phyloP scores from a whole-genome alignment of 2,113 vertebrate genomes.

The Gymnarchus niloticus region DNA sequence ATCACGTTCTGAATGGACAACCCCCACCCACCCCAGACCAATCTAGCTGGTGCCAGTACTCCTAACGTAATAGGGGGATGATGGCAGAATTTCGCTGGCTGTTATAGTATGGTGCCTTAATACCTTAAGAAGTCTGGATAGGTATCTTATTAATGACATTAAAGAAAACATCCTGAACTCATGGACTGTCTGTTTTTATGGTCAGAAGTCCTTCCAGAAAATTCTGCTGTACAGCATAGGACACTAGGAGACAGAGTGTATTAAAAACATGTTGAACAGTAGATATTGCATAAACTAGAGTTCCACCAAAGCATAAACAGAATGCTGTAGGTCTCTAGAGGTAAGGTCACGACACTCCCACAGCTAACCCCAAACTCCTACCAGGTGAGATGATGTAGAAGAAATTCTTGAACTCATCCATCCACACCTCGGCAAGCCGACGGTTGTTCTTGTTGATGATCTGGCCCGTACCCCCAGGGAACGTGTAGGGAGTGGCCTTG shows the following conservation, averaged over 20 bases:
- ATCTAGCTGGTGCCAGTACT: neutral
- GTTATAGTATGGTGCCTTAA: neutral
- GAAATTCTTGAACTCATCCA: slow-evolving; percentile 99
- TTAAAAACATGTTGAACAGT: neutral
- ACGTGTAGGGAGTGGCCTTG: slow-evolving; percentile 96
- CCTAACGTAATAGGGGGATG: neutral
- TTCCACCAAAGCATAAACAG: too few species aligned
- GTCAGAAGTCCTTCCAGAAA: neutral
- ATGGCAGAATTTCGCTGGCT: slow-evolving; percentile 5
- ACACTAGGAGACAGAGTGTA: neutral
- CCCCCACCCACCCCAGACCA: neutral
- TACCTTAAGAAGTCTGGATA: slow-evolving; percentile 8
- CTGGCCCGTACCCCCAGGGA: slow-evolving; percentile 94
- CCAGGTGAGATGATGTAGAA: slow-evolving; percentile 99
- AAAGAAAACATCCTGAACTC: neutral
- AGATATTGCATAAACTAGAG: neutral
- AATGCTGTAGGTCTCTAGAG: neutral
- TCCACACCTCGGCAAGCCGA: slow-evolving; percentile 96
- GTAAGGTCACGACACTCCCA: too few species aligned
- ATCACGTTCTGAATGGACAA: neutral
- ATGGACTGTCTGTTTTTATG: neutral
- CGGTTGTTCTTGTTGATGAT: slow-evolving; percentile 99
- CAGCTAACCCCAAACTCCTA: slow-evolving; percentile 49
- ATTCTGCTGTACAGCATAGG: neutral
- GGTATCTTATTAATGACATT: neutral